Conservation (phyloP, 2,888 invertebrate species). For the Lasius fuliginosus region DNA sequence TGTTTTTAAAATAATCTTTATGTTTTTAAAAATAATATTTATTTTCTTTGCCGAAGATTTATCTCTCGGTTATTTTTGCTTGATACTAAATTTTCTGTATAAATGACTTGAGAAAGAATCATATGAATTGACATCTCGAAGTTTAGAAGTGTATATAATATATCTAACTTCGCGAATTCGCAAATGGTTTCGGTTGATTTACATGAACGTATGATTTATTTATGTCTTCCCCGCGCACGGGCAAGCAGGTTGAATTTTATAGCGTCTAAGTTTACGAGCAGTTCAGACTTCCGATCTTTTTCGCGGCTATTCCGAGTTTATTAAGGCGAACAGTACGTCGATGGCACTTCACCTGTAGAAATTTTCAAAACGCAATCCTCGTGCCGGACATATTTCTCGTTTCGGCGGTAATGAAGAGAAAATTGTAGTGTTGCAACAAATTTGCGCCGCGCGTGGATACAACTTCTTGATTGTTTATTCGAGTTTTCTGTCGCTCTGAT, state of each 20-base stretch:
- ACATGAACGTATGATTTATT: constrained; percentile 79
- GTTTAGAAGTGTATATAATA: constrained; percentile 25
- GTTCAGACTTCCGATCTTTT: constrained; percentile 60
- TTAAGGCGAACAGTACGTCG: constrained; percentile 18
- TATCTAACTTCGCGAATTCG: constrained; percentile 34
- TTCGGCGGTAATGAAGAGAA: not conserved
- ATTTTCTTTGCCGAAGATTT: not conserved
- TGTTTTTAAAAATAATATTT: not conserved
- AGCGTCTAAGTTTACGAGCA: constrained; percentile 76
- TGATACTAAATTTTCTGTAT: constrained; percentile 11
- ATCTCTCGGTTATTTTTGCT: not conserved
- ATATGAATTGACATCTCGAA: constrained; percentile 39
- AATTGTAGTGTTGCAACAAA: constrained; percentile 15
- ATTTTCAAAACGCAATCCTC: constrained; percentile 26
- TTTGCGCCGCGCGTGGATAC: not conserved
- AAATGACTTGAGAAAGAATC: not conserved
- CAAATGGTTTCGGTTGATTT: constrained; percentile 67
- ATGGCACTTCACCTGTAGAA: not conserved
- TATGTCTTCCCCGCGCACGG: constrained; percentile 68
- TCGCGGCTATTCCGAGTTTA: constrained; percentile 51
- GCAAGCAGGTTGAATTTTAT: constrained; percentile 79
- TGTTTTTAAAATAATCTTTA: not conserved
- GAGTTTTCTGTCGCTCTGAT: not conserved
- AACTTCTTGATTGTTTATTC: constrained; percentile 12
- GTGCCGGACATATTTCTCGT: not conserved